Evolutionary conservation across 2,888 invertebrate species (phyloP).

Genomic region (Trilocha varians): DNA sequence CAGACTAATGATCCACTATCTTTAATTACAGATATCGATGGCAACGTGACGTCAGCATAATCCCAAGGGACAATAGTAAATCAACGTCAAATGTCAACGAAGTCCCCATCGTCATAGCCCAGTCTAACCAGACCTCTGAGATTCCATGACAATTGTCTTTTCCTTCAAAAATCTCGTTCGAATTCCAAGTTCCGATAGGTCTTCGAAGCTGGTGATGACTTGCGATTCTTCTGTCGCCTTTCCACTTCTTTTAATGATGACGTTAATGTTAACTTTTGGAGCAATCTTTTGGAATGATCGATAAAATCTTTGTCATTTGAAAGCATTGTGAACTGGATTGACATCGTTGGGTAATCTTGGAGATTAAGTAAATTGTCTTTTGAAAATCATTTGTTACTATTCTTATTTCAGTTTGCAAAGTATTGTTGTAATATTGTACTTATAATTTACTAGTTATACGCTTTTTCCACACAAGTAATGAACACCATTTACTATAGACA

Average conservation of each 20-base stretch:
- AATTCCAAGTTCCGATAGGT: conserved; percentile 24
- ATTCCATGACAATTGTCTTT: conserved; percentile 30
- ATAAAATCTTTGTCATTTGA: conserved; percentile 6
- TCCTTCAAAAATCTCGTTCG: conserved; percentile 11
- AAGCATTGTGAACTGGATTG: background rate
- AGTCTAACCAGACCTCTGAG: conserved; percentile 27
- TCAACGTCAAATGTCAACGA: conserved; percentile 70
- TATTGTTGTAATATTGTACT: too few relatives aligned
- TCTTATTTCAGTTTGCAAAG: too few relatives aligned
- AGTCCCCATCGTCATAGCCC: conserved; percentile 41
- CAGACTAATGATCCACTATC: conserved; percentile 12
- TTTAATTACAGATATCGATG: conserved; percentile 28
- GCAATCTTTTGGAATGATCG: conserved; percentile 31
- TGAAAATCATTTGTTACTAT: too few relatives aligned
- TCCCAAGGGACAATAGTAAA: conserved; percentile 58
- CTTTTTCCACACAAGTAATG: too few relatives aligned
- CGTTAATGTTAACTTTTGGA: conserved; percentile 65
- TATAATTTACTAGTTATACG: too few relatives aligned
- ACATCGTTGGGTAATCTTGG: too few relatives aligned
- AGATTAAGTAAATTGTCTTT: too few relatives aligned
- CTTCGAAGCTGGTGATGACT: conserved; percentile 48
- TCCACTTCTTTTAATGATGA: conserved; percentile 67
- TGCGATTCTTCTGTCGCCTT: conserved; percentile 59
- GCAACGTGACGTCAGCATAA: conserved; percentile 52
- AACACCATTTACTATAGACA: too few relatives aligned